Evolutionary conservation across 2,888 invertebrate genomes (phyloP).

Genomic region (Ptycholaimellus sp.): DNA sequence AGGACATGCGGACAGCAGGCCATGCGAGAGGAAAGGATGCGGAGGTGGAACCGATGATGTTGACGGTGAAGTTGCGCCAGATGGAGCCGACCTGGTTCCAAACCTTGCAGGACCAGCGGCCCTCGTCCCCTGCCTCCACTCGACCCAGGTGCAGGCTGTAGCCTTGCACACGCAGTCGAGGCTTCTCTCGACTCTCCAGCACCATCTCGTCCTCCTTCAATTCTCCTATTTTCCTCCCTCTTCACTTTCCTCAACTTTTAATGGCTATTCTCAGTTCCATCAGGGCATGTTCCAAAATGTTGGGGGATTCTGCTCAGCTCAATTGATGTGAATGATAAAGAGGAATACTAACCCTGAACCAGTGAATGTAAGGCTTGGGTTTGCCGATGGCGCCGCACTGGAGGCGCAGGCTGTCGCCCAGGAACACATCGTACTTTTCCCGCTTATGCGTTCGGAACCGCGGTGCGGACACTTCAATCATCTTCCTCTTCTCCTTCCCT

Average conservation of each 20-base stretch:
- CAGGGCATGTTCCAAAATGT: too few species aligned
- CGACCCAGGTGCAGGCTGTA: slow-evolving; percentile 12
- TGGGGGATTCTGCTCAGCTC: too few species aligned
- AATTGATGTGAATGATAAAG: too few species aligned
- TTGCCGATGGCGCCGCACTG: slow-evolving; percentile 13
- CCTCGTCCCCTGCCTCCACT: slow-evolving; percentile 19
- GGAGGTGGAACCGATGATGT: slow-evolving; percentile 22
- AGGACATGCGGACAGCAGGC: too few species aligned
- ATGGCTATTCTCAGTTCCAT: too few species aligned
- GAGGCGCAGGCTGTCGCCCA: slow-evolving; percentile 13
- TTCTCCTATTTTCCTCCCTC: neutral
- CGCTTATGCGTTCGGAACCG: slow-evolving; percentile 12
- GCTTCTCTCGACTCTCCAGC: slow-evolving; percentile 8
- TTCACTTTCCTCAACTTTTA: slow-evolving; percentile 3
- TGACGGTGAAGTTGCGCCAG: slow-evolving; percentile 19
- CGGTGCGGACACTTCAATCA: slow-evolving; percentile 9
- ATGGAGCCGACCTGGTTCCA: slow-evolving; percentile 19
- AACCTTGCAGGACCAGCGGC: slow-evolving; percentile 22
- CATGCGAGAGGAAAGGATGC: too few species aligned
- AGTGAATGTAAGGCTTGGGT: slow-evolving; percentile 15
- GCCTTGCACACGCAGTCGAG: slow-evolving; percentile 1
- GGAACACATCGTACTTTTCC: slow-evolving; percentile 10
- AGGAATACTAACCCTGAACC: too few species aligned
- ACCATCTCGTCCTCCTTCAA: neutral
- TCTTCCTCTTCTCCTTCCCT: too few species aligned